Conservation (phyloP, 2,797 vertebrate genomes). For the Bovichtus diacanthus region DNA sequence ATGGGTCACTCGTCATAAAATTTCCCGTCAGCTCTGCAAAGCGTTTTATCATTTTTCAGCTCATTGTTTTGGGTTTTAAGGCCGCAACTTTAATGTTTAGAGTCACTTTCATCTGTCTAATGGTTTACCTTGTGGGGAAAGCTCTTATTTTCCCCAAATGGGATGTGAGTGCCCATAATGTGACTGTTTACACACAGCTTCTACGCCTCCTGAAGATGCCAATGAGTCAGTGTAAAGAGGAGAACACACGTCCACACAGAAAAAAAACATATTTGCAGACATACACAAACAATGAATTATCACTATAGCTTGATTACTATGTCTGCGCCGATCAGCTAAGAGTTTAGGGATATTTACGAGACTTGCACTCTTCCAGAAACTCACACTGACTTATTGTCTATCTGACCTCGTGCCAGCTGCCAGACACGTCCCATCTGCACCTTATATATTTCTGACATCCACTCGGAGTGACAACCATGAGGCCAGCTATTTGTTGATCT, state of each 20-base stretch:
- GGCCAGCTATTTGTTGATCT: slow-evolving; percentile 64
- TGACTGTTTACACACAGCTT: neutral
- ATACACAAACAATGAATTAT: neutral
- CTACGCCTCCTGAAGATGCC: neutral
- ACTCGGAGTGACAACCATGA: slow-evolving; percentile 53
- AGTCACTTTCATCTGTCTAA: neutral
- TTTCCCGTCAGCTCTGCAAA: neutral
- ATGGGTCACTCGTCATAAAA: neutral
- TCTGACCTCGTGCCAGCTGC: slow-evolving; percentile 6
- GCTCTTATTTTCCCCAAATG: neutral
- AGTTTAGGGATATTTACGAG: neutral
- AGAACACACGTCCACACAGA: neutral
- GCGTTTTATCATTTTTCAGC: neutral
- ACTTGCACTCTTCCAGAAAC: slow-evolving; percentile 11
- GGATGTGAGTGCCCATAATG: neutral
- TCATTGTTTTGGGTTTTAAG: neutral
- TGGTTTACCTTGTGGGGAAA: neutral
- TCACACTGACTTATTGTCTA: neutral
- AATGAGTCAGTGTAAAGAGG: neutral
- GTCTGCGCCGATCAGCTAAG: neutral
- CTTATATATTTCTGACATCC: slow-evolving; percentile 44
- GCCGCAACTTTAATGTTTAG: neutral
- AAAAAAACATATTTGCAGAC: neutral
- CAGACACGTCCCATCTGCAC: slow-evolving; percentile 30
- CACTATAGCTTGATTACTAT: neutral